Evolutionary conservation across 2,888 invertebrate species (phyloP), one percentile per base, ranked within the genome.

Genomic region (Heliconius charithonia): DNA sequence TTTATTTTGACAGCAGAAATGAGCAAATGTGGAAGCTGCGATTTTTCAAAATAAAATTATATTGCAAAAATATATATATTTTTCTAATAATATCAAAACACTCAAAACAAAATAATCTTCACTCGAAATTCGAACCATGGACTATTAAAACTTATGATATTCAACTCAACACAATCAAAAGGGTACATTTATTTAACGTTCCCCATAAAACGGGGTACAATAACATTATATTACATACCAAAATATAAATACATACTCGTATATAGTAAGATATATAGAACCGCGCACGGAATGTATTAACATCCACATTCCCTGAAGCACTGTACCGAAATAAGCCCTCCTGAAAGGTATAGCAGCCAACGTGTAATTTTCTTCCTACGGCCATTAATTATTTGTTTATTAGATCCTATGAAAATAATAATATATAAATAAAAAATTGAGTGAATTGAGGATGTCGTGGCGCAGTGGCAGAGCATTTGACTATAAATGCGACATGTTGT

Each of bases 271-370:
- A 45, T 16, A 4, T n/a, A 59, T 32, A 69, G 7, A 25, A 4
- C 12, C 25, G 27, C 16, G 41, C n/a, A n/a, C n/a, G 6, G n/a
- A 59, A n/a, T 72, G 16, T 72, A 72, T 72, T 56, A 72, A 72
- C 72, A 37, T 59, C 59, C n/a, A 32, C 72, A 25, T 59, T 59
- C 72, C 72, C 59, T 59, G 59, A 59, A 72, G 72, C 72, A 59
- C 16, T 59, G 32, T 59, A n/a, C n/a, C 32, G 72, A 59, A 72
- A 72, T 72, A 72, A 72, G 9, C 59, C 59, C 59, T 56, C 32
- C 59, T 59, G 69, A 41, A 41, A 41, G 69, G 22, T 70, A 32
- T 32, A 72, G 4, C 29, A 32, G 19, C 22, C 56, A 22, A 32
- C 27, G 27, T 29, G 29, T 56, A 72, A 72, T 72, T 56, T 72